Evolutionary conservation across 2,797 vertebrate genomes (phyloP).

Genomic region (Taeniopygia guttata): DNA sequence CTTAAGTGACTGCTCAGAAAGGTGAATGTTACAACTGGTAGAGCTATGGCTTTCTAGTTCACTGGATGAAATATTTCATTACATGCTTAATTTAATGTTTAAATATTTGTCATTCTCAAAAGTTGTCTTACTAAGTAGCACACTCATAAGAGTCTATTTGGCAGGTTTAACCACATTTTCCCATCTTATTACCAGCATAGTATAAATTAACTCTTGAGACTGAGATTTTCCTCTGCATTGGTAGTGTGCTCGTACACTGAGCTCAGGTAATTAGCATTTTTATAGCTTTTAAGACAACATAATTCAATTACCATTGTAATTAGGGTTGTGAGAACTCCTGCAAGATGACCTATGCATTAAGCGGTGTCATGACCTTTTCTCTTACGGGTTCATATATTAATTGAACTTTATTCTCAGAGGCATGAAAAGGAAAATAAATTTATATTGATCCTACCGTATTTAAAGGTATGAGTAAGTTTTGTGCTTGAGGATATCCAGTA

Average conservation of each 20-base stretch:
- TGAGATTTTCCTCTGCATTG: not conserved
- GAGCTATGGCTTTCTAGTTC: constrained; percentile 1
- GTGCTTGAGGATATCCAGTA: constrained; percentile 84
- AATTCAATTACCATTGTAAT: constrained; percentile 72
- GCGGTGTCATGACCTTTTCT: constrained; percentile 69
- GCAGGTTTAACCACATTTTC: constrained; percentile 40
- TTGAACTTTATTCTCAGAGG: constrained; percentile 73
- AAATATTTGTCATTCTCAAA: constrained; percentile 54
- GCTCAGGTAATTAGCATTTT: constrained; percentile 55
- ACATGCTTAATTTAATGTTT: constrained; percentile 26
- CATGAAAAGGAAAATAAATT: constrained; percentile 73
- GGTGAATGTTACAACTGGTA: not conserved
- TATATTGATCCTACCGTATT: constrained; percentile 92
- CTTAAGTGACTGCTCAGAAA: not conserved
- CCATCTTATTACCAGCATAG: constrained; percentile 20
- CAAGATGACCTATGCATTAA: constrained; percentile 70
- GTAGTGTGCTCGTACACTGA: constrained; percentile 27
- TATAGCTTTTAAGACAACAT: constrained; percentile 59
- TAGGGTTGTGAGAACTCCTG: constrained; percentile 72
- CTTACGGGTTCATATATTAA: constrained; percentile 70
- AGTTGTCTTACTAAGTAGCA: not conserved
- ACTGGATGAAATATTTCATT: constrained; percentile 39
- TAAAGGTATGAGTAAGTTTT: constrained; percentile 84
- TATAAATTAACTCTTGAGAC: constrained; percentile 44
- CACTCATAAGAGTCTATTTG: constrained; percentile 26